These are phyloP conservation scores for Ptychodera flava DNA, from an alignment of 35 echinoderm and acorn worm species.

Conservation along the genomic window DNA sequence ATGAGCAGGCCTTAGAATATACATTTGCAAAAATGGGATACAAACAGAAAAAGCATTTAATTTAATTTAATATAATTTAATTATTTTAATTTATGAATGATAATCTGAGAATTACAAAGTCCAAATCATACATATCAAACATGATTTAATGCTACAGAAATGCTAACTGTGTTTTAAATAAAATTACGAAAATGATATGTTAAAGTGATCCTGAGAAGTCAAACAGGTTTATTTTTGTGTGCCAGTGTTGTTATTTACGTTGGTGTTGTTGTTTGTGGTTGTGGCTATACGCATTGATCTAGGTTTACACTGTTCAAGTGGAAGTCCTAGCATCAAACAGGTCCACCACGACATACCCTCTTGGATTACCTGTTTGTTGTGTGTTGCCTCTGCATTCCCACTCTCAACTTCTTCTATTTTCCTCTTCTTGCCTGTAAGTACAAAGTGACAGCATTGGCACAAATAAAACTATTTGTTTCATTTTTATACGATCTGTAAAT, in stretches of 20 bases:
- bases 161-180: no score
- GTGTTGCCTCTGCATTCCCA: not conserved
- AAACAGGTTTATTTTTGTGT: not conserved
- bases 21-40: no score
- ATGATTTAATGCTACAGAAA: no score
- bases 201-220: not conserved
- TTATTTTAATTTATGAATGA: no score
- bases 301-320: constrained; percentile 59
- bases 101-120: no score
- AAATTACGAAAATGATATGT: not conserved
- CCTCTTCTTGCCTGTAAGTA: constrained; percentile 31
- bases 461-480: no score
- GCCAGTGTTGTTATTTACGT: not conserved
- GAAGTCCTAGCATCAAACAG: constrained; percentile 77
- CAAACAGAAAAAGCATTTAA: no score
- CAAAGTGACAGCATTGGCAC: no score
- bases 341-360: constrained; percentile 96
- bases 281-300: not conserved
- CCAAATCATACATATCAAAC: no score
- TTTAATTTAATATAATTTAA: no score
- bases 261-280: not conserved
- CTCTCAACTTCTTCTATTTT: constrained; percentile 26
- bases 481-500: no score
- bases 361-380: constrained; percentile 51
- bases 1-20: no score